phyloP scores from a whole-genome alignment of 2,113 vertebrate genomes.

The Cololabis saira region DNA sequence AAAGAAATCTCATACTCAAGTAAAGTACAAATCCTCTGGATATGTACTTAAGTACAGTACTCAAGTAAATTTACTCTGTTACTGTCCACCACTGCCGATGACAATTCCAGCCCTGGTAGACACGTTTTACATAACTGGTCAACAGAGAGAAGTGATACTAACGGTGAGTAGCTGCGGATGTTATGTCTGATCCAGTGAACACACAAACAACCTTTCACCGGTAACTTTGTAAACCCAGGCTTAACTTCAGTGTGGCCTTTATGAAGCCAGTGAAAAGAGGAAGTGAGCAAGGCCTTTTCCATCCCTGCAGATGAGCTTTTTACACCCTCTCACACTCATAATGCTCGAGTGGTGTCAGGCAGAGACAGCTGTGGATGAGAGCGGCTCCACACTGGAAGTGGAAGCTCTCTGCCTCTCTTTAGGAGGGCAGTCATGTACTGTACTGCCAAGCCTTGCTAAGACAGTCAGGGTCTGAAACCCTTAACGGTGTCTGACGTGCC shows the following conservation, averaged over 20 bases:
- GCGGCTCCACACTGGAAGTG: no score
- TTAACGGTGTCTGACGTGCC: conserved; percentile 8
- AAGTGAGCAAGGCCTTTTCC: background rate
- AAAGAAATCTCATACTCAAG: no score
- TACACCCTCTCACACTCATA: conserved; percentile 1
- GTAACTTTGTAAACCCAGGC: conserved; percentile 8
- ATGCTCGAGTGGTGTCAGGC: conserved; percentile 15
- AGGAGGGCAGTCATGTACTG: conserved; percentile 1
- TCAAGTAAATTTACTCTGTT: no score
- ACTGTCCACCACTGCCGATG: no score
- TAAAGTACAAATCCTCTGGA: no score
- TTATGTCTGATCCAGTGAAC: background rate
- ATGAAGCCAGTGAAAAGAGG: background rate
- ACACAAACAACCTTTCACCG: background rate
- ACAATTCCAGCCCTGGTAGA: no score
- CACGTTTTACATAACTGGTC: no score
- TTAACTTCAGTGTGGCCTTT: background rate
- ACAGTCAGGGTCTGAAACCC: conserved; percentile 12
- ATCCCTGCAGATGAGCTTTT: conserved; percentile 3
- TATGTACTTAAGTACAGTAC: no score
- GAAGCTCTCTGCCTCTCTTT: background rate
- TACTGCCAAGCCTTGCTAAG: conserved; percentile 20
- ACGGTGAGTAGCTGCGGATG: no score
- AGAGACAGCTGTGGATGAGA: background rate
- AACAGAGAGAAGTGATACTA: no score